phyloP scores from a whole-genome alignment of 2,797 vertebrate species.

The Agapornis canus region DNA sequence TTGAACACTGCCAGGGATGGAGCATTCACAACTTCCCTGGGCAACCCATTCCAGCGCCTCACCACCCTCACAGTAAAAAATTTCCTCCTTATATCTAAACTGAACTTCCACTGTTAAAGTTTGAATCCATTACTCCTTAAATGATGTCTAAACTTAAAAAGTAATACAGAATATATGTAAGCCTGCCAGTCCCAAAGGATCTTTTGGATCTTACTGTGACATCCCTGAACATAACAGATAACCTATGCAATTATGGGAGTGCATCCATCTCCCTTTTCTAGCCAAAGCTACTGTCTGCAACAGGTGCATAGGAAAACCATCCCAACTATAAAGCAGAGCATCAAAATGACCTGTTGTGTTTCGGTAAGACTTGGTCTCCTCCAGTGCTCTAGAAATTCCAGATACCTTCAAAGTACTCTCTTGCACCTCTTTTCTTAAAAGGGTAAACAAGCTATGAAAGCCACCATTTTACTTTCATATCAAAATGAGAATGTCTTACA shows the following conservation, averaged over 20 bases:
- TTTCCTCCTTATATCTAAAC: too few relatives aligned
- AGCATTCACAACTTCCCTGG: too few relatives aligned
- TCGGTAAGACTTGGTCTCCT: neutral
- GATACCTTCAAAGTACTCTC: neutral
- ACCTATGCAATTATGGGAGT: neutral
- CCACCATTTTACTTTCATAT: neutral
- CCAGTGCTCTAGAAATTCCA: neutral
- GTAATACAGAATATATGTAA: neutral
- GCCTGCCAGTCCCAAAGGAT: neutral
- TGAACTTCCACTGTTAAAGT: too few relatives aligned
- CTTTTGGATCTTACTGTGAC: neutral
- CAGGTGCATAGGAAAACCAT: neutral
- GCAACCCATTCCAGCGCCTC: too few relatives aligned
- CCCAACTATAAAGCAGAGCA: neutral
- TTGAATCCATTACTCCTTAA: too few relatives aligned
- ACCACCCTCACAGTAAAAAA: too few relatives aligned
- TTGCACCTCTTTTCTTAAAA: neutral
- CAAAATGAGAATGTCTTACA: neutral
- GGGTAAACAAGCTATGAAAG: neutral
- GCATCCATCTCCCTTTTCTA: neutral
- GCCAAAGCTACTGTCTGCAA: neutral
- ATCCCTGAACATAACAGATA: neutral
- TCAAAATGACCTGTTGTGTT: neutral
- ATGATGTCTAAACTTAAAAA: neutral
- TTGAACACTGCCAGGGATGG: too few relatives aligned